Evolutionary conservation across 1,140 invertebrate genomes (phyloP).

Genomic region (Sitophilus oryzae): DNA sequence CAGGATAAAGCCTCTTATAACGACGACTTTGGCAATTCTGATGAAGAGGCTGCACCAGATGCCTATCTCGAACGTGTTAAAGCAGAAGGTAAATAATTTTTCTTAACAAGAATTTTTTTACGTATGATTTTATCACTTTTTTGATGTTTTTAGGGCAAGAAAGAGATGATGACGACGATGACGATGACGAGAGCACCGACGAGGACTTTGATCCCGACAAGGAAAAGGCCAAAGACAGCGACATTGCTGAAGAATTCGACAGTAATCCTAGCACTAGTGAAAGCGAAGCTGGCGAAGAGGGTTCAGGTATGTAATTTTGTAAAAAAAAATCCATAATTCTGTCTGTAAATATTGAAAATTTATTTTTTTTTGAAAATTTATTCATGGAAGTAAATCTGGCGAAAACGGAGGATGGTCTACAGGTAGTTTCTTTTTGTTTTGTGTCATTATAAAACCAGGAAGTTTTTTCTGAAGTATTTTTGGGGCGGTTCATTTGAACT

Average conservation of each 20-base stretch:
- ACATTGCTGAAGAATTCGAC: constrained; percentile 70
- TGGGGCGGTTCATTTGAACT: too few relatives aligned
- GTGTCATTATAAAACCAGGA: too few relatives aligned
- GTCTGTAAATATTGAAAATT: too few relatives aligned
- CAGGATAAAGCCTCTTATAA: constrained; percentile 73
- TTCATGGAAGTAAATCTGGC: too few relatives aligned
- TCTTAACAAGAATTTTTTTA: not conserved
- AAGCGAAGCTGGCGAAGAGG: constrained; percentile 48
- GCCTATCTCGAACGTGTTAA: constrained; percentile 95
- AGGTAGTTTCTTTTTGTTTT: too few relatives aligned
- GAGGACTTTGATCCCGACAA: constrained; percentile 80
- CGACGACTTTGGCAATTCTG: constrained; percentile 87
- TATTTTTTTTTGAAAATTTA: too few relatives aligned
- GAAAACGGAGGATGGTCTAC: too few relatives aligned
- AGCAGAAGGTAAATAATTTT: constrained; percentile 56
- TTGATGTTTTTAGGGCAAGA: constrained; percentile 60
- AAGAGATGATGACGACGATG: constrained; percentile 62
- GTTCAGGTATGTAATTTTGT: constrained; percentile 10
- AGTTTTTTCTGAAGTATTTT: too few relatives aligned
- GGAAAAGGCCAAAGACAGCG: constrained; percentile 35
- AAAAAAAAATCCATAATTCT: too few relatives aligned
- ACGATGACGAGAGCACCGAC: constrained; percentile 72
- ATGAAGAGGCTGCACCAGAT: constrained; percentile 85
- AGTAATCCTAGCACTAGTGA: constrained; percentile 61
- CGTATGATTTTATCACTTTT: not conserved